Evolutionary conservation across 2,888 invertebrate genomes (phyloP), one percentile per base, ranked within the genome.

Genomic region (Perithous albicinctus): DNA sequence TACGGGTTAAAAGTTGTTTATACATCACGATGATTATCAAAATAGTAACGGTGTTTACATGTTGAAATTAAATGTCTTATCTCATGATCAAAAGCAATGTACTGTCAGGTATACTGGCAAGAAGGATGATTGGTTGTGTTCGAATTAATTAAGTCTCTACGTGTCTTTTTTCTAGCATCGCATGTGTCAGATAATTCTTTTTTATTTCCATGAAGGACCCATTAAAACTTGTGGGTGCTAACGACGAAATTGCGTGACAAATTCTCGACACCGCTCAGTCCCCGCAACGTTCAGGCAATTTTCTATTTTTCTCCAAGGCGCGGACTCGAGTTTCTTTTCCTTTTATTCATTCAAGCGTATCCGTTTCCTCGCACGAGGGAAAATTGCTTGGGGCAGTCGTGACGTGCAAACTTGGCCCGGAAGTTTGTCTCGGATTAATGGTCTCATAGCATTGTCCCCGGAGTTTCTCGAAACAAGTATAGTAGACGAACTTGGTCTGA

Each of bases 341-440:
- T 67, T 59, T 51, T 54, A 78, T 78, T 82, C 72, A 74, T 72
- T 78, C 69, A 66, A 66, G 73, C 66, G 48, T 77, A 82, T 82
- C 82, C 82, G 64, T 75, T 70, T 70, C 51, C 74, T 75, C 61
- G 61, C 77, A 48, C 43, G 72, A 73, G 63, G 59, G 80, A 78
- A 85, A 80, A 85, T 85, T 75, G 82, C 80, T 75, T 12, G 64
- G 41, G 78, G 81, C 82, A 84, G 74, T 80, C 74, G 67, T 69
- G 81, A 72, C 80, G 83, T 48, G 79, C 79, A 56, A 84, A 85
- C 77, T 84, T 82, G 78, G 73, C 56, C n/a, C 78, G 78, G 72
- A 80, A 82, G 80, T 82, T 82, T 78, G 75, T 78, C 81, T 72
- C 82, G 82, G 81, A 85, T 85, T 85, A 85, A 85, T 85, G 84